Evolutionary conservation across 2,113 vertebrate species (phyloP), one percentile per base, ranked within the genome.

Genomic region (Falco punctatus): DNA sequence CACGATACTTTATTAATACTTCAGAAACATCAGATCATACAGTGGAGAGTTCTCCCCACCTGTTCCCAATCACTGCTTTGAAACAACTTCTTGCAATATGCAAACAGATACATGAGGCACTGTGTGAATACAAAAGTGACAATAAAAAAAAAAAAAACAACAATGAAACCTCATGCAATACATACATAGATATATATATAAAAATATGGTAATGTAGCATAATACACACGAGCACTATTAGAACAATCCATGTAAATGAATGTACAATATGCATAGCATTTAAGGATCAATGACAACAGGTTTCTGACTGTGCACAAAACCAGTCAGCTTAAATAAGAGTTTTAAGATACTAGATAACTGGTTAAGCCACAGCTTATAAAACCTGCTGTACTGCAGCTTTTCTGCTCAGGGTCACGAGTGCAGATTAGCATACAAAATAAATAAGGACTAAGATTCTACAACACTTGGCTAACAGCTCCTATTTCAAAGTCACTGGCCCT

Each of bases 21-120:
- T 96, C 88, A 90, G 66, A 94, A 95, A 92, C 86, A 90, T 71
- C 67, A 89, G 71, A 71, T 88, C 83, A 90, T 86, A 72, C 69
- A 92, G 83, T 12, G 48, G 88, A 32, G 82, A 80, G 51, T 46
- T 91, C 42, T 86, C 44, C 62, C 58, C 82, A 22, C 75, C 28
- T 12, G 35, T 73, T 94, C 89, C 81, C 81, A 92, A 7, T 81
- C 82, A 80, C 88, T 82, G 83, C 46, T 95, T 82, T 77, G 62
- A 94, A 92, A 94, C 89, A 82, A 71, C 57, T 93, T 90, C 95
- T 94, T 95, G 88, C 94, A 92, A 94, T 96, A 97, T 74, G 92
- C 96, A 96, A 97, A 96, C 65, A 95, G 90, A 89, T 95, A 97
- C 81, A 93, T 77, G 96, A 97, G 96, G 96, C 96, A 96, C 95